phyloP scores from a whole-genome alignment of 1,140 invertebrate species.

The Cotesia chilonis region DNA sequence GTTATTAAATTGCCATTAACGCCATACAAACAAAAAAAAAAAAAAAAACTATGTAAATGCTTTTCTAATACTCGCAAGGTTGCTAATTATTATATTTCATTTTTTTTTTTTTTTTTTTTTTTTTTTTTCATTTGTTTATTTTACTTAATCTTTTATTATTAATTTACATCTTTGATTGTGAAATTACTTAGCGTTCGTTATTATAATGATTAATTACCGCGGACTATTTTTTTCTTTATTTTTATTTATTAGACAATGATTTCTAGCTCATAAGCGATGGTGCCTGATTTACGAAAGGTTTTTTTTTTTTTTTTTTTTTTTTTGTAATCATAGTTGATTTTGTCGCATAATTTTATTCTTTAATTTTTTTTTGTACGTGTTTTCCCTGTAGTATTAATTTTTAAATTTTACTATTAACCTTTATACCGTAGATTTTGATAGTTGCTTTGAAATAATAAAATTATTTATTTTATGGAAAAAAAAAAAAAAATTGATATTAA shows the following conservation, averaged over 20 bases:
- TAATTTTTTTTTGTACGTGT: constrained; percentile 29
- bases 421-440: neutral
- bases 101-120: constrained; percentile 38
- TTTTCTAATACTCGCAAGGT: constrained; percentile 50
- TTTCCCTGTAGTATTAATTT: constrained; percentile 7
- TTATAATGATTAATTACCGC: neutral
- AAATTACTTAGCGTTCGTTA: no score
- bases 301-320: constrained; percentile 41
- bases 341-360: constrained; percentile 39
- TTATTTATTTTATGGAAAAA: no score
- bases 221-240: constrained; percentile 19
- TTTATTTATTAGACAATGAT: constrained; percentile 43
- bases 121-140: constrained; percentile 38
- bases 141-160: constrained; percentile 11
- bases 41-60: constrained; percentile 44
- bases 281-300: constrained; percentile 50
- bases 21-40: constrained; percentile 40
- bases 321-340: constrained; percentile 53
- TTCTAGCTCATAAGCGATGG: constrained; percentile 16
- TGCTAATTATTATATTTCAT: constrained; percentile 39
- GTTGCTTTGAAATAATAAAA: no score
- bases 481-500: neutral
- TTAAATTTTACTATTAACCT: constrained; percentile 6
- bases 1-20: constrained; percentile 39
- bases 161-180: neutral